These are phyloP conservation scores for Fistularia commersonii DNA, from an alignment of 2,797 vertebrate genomes.

Conservation along the genomic window DNA sequence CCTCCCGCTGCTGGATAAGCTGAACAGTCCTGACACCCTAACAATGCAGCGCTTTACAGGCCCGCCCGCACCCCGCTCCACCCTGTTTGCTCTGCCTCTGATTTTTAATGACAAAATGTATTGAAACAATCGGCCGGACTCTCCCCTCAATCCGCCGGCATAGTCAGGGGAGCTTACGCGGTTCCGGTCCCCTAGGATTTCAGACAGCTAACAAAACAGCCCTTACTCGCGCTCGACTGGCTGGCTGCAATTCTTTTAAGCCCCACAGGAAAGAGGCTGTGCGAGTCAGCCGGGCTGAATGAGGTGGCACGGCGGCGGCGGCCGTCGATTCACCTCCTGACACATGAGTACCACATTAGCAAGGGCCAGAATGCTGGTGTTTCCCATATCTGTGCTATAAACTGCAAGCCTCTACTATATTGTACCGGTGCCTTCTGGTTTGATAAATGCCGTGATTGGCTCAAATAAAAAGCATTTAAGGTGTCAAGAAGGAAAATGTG, in stretches of 20 bases:
- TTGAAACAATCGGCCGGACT: slow-evolving; percentile 90
- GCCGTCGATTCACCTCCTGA: slow-evolving; percentile 67
- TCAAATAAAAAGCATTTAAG: too few relatives aligned
- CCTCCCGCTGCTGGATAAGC: slow-evolving; percentile 71
- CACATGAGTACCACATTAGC: slow-evolving; percentile 42
- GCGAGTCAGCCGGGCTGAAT: slow-evolving; percentile 78
- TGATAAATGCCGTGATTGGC: background rate
- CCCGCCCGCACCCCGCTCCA: slow-evolving; percentile 77
- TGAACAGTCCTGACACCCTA: slow-evolving; percentile 86
- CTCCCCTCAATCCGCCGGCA: slow-evolving; percentile 83
- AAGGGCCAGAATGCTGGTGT: slow-evolving; percentile 23
- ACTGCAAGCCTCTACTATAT: slow-evolving; percentile 9
- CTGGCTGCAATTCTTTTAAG: slow-evolving; percentile 91
- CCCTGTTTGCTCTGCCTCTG: slow-evolving; percentile 86
- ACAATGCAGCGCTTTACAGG: slow-evolving; percentile 83
- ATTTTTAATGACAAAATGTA: slow-evolving; percentile 93
- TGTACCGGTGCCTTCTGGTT: slow-evolving; percentile 34
- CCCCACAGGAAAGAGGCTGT: slow-evolving; percentile 82
- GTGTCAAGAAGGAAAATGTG: too few relatives aligned
- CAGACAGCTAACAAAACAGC: slow-evolving; percentile 94
- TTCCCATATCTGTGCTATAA: slow-evolving; percentile 54
- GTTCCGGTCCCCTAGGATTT: slow-evolving; percentile 91
- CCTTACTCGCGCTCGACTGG: slow-evolving; percentile 88
- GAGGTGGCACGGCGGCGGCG: slow-evolving; percentile 70
- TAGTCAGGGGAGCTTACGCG: slow-evolving; percentile 87